A percentile compares a stretch with the other conserved stretches of the same genome.
Evolutionary conservation across 2,888 invertebrate species (phyloP).

Genomic region (Pherbina coryleti): DNA sequence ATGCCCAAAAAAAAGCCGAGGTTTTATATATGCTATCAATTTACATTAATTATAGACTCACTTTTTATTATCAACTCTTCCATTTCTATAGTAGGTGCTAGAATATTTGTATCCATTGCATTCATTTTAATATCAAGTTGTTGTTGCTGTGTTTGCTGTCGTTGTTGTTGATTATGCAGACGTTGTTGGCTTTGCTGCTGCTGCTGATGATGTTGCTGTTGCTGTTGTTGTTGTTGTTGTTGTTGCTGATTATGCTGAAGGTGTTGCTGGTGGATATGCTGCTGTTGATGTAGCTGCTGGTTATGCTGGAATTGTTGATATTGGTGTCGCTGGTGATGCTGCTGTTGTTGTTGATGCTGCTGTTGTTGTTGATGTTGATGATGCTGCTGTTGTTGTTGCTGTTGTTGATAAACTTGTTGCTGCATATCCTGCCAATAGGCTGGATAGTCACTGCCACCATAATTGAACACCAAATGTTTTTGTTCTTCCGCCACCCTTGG

Average conservation of each 20-base stretch:
- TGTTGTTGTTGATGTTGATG: slow-evolving; percentile 32
- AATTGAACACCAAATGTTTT: background rate
- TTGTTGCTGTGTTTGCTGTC: slow-evolving; percentile 51
- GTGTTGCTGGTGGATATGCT: slow-evolving; percentile 39
- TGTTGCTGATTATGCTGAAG: slow-evolving; percentile 48
- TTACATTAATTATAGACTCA: slow-evolving; percentile 39
- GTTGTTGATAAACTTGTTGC: slow-evolving; percentile 29
- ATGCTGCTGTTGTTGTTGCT: slow-evolving; percentile 33
- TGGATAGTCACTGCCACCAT: slow-evolving; percentile 13
- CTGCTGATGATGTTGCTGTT: slow-evolving; percentile 52
- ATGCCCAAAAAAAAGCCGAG: too few species aligned
- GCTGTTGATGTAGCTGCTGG: slow-evolving; percentile 44
- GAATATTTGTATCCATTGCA: slow-evolving; percentile 54
- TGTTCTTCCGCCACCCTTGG: background rate
- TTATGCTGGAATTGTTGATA: slow-evolving; percentile 53
- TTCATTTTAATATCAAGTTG: slow-evolving; percentile 58
- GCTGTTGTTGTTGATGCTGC: slow-evolving; percentile 47
- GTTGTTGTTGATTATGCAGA: slow-evolving; percentile 51
- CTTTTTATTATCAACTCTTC: slow-evolving; percentile 53
- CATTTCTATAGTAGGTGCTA: slow-evolving; percentile 53
- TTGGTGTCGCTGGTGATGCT: slow-evolving; percentile 47
- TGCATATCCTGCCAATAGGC: slow-evolving; percentile 29
- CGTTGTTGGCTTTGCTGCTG: slow-evolving; percentile 39
- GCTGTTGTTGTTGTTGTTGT: slow-evolving; percentile 49
- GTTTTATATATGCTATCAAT: too few species aligned